Percentiles rank a stretch among this genome's conserved stretches.
These are phyloP conservation scores for Micromussa lordhowensis DNA, from an alignment of 92 coral and sea anemone genomes.

Conservation along the genomic window DNA sequence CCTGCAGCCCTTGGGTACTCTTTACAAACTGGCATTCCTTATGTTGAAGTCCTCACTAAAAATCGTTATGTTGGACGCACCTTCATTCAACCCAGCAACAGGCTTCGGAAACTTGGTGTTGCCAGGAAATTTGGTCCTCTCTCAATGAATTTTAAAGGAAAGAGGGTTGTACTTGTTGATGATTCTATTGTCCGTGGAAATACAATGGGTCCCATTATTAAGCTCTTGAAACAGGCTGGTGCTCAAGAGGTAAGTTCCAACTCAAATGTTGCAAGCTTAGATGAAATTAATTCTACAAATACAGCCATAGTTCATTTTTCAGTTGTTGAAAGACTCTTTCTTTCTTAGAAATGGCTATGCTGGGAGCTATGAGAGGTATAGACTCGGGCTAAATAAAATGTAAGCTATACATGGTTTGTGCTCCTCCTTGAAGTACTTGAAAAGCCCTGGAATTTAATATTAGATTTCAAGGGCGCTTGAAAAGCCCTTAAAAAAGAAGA, in stretches of 20 bases:
- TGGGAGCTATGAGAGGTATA: background rate
- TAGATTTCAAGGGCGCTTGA: too few relatives aligned
- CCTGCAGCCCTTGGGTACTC: conserved; percentile 97
- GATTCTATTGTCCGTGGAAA: conserved; percentile 98
- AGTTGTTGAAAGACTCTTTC: background rate
- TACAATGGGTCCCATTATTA: conserved; percentile 93
- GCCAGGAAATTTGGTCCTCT: conserved; percentile 98
- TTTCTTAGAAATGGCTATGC: background rate
- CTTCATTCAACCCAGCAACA: conserved; percentile 89
- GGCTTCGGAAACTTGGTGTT: conserved; percentile 93
- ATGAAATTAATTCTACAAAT: background rate
- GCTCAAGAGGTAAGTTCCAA: conserved; percentile 79
- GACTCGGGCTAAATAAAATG: background rate
- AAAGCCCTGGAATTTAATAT: too few relatives aligned
- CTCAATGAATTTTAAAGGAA: conserved; percentile 86
- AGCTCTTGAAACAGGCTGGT: conserved; percentile 91
- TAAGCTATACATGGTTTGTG: background rate
- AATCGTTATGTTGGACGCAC: conserved; percentile 99
- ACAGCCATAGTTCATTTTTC: background rate
- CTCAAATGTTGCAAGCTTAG: too few relatives aligned
- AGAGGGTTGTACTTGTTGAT: conserved; percentile 89
- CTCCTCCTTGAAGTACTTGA: too few relatives aligned
- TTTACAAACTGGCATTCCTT: conserved; percentile 81
- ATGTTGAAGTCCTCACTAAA: conserved; percentile 93
- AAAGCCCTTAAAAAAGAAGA: too few relatives aligned